Base-by-base conservation (phyloP, 2,888 invertebrate genomes). In the Chrysopilus asiliformis region DNA sequence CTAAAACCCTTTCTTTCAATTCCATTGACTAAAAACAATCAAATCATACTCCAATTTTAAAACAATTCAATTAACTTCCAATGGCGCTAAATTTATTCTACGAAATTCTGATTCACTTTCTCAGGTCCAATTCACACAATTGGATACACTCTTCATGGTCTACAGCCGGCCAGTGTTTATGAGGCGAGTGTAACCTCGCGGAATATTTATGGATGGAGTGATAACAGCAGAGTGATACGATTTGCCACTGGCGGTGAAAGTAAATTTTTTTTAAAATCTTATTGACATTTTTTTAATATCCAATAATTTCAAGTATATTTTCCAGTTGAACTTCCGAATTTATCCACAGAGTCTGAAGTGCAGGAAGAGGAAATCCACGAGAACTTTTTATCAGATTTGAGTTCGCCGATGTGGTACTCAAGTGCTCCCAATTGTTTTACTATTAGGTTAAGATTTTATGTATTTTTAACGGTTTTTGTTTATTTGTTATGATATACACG, bases 191-290 rank as follows among this genome's bases (percentile, higher is more conserved):
- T 86, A 2, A 69, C 76, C n/a, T 81, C 84, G 1, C 72, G 84
- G 55, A 87, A 87, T 58, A 71, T 78, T 50, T 85, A 77, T 50
- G 86, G 87, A n/a, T 83, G 81, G 81, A 85, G 85, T 47, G 78
- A 79, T 47, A 76, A 77, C 0, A 84, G 84, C 9, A 70, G 76
- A 3, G 68, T 80, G 32, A 65, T 82, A 38, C 72, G 78, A 52
- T 86, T 87, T 52, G 75, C 81, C 10, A 86, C 86, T 0, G 73
- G 74, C 34, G 78, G 80, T 17, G 75, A 76, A 62, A 72, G 83
- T 83, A 66, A 20, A 19, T n/a, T 14, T 13, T 36, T 25, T n/a
- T 14, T 13, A 24, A 32, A 15, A 19, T 22, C 17, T 25, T 32
- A 7, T 12, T 25, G n/a, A 12, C 9, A 28, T 22, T 31, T 30